Evolutionary conservation across 2,888 invertebrate genomes (phyloP), one percentile per base, ranked within the genome.

Genomic region (Thalpophila matura): DNA sequence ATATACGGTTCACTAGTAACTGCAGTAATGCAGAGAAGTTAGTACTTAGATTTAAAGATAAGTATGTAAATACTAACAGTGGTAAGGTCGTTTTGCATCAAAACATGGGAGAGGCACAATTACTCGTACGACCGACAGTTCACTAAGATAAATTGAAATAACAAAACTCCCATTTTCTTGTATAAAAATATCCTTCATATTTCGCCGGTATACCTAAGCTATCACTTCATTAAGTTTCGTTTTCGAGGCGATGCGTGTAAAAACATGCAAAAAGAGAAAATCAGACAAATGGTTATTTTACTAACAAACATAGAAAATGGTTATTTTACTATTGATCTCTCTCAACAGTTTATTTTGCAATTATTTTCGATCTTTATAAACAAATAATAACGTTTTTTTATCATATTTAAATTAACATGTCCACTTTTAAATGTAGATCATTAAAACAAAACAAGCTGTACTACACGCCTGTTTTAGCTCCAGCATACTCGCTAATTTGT

Each of bases 401-500:
- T 9, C 14, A 14, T 6, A 20, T 10, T 45, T 16, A 16, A 20
- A 65, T 53, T 33, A 22, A 66, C 16, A 26, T n/a, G 4, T 46
- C 7, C 5, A 0, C 3, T 7, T 33, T 53, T 55, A 10, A 40
- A 40, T 27, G 7, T 38, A 20, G 4, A 22, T 6, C 6, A 27
- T 46, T 42, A 31, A 53, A 49, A 63, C 42, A 45, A 46, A 50
- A 54, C 37, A 37, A 58, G 1, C 22, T 46, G n/a, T 57, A 5
- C 2, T 12, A 24, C 9, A 20, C 1, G n/a, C 27, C 7, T 47
- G 38, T 46, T 35, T 70, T 47, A n/a, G 24, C 29, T 33, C 38
- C 47, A 53, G 29, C 16, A 46, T 43, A n/a, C 33, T 42, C 0
- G 18, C 37, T 74, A 60, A 60, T 74, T 67, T 71, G 56, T 74